Conservation (phyloP, 2,888 invertebrate species). For the Herminia tarsipennalis region DNA sequence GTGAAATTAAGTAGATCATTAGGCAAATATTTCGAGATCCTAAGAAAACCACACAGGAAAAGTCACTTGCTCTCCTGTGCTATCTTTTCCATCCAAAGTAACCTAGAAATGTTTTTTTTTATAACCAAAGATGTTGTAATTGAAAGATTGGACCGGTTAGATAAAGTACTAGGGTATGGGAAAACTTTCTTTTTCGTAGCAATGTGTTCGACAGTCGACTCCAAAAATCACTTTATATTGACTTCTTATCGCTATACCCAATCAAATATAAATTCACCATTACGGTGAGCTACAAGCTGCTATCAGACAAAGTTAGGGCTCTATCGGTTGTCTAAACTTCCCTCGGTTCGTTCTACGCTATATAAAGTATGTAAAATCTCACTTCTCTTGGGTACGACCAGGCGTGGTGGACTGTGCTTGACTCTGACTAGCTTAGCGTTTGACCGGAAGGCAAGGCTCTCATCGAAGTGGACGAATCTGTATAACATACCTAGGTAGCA, state of each 20-base stretch:
- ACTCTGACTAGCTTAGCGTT: slow-evolving; percentile 7
- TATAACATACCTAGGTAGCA: slow-evolving; percentile 33
- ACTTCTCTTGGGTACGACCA: slow-evolving; percentile 26
- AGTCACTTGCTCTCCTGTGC: too few species aligned
- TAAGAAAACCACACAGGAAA: too few species aligned
- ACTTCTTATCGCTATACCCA: slow-evolving; percentile 37
- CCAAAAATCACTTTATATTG: slow-evolving; percentile 40
- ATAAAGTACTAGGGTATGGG: slow-evolving; percentile 15
- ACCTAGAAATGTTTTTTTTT: neutral
- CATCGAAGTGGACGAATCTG: slow-evolving; percentile 29
- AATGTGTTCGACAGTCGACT: slow-evolving; percentile 8
- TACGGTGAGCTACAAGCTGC: slow-evolving; percentile 32
- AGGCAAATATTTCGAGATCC: too few species aligned
- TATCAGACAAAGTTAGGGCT: slow-evolving; percentile 46
- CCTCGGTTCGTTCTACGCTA: slow-evolving; percentile 31
- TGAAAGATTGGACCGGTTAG: slow-evolving; percentile 24
- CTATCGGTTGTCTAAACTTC: slow-evolving; percentile 53
- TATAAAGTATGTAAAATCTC: slow-evolving; percentile 37
- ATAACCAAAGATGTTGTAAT: slow-evolving; percentile 12
- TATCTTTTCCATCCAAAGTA: too few species aligned
- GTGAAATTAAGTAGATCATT: too few species aligned
- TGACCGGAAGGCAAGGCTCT: slow-evolving; percentile 31
- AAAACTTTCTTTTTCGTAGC: slow-evolving; percentile 14
- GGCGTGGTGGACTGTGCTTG: slow-evolving; percentile 6
- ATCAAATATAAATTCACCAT: slow-evolving; percentile 38